These are phyloP conservation scores for Pachyuromys duprasi DNA, from an alignment of 2,797 vertebrate species.

Conservation along the genomic window DNA sequence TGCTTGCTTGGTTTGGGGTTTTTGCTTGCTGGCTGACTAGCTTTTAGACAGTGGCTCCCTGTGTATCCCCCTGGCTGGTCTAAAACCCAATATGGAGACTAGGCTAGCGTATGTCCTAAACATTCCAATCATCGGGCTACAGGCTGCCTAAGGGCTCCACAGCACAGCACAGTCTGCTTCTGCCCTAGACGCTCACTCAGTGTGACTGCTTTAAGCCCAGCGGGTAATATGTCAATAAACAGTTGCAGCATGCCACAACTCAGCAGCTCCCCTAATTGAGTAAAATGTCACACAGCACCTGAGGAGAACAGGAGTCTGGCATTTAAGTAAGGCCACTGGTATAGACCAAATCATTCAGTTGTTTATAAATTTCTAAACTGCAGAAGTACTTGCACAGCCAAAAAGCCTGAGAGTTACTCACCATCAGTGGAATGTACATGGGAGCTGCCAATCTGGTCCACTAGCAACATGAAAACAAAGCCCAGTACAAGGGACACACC, in stretches of 20 bases:
- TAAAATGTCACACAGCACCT: background rate
- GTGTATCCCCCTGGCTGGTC: background rate
- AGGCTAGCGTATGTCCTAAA: background rate
- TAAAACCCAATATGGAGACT: background rate
- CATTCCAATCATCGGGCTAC: slow-evolving; percentile 31
- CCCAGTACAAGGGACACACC: slow-evolving; percentile 97
- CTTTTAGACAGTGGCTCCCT: background rate
- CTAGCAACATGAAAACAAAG: slow-evolving; percentile 98
- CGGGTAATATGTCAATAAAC: slow-evolving; percentile 22
- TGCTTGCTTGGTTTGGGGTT: background rate
- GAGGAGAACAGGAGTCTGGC: slow-evolving; percentile 26
- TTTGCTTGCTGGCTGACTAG: background rate
- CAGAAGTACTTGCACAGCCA: background rate
- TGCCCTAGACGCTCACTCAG: slow-evolving; percentile 14
- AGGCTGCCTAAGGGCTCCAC: background rate
- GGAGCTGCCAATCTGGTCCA: slow-evolving; percentile 97
- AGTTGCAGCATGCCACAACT: slow-evolving; percentile 21
- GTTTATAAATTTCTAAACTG: slow-evolving; percentile 32
- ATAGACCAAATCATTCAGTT: background rate
- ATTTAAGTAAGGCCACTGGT: background rate
- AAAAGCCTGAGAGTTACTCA: slow-evolving; percentile 82
- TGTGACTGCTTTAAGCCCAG: slow-evolving; percentile 26
- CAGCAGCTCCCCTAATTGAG: slow-evolving; percentile 6
- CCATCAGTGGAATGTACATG: slow-evolving; percentile 95
- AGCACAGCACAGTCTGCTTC: background rate